Base-by-base conservation (phyloP, 2,888 invertebrate species). In the Saturnia pavonia region DNA sequence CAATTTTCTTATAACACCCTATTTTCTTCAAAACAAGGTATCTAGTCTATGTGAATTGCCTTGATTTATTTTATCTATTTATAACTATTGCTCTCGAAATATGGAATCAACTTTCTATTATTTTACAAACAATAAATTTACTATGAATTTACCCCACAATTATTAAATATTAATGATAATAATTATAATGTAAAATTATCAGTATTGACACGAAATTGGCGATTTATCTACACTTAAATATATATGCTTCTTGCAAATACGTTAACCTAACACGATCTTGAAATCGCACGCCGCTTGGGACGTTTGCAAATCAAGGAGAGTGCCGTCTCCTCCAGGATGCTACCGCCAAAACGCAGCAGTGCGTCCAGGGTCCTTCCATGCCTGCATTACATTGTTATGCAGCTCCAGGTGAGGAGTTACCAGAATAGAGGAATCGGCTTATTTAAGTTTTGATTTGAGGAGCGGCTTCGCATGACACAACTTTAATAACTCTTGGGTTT, bases 391-490 rank as follows among this genome's bases (percentile, higher is more conserved):
- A 80, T 93, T 77, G 81, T 93, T 77, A 88, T 91, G 88, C 92
- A 92, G 84, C 80, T 94, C 75, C 93, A 94, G 93, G 93, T 94
- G 92, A 93, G 93, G 85, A 86, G 88, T 88, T 91, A 82, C 91
- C 86, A 85, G 78, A 89, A 89, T 85, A 85, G 91, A 81, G 54
- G 67, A 60, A 54, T 65, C 65, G 65, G 65, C 40, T 65, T 40
- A 34, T 40, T 65, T 65, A n/a, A 65, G 65, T 65, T 43, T 40
- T 65, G 65, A 40, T 27, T 25, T 66, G 48, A 72, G 70, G 69
- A 74, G 68, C 68, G 72, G 73, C 67, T 70, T 70, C 54, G 77
- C 78, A 77, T 76, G 76, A 22, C 42, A 43, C 72, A 22, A 71
- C 51, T 69, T 57, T 69, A 69, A 45, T 19, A n/a, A 57, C 40